Conservation (phyloP, 2,113 vertebrate genomes). For the Bothrops jararaca region DNA sequence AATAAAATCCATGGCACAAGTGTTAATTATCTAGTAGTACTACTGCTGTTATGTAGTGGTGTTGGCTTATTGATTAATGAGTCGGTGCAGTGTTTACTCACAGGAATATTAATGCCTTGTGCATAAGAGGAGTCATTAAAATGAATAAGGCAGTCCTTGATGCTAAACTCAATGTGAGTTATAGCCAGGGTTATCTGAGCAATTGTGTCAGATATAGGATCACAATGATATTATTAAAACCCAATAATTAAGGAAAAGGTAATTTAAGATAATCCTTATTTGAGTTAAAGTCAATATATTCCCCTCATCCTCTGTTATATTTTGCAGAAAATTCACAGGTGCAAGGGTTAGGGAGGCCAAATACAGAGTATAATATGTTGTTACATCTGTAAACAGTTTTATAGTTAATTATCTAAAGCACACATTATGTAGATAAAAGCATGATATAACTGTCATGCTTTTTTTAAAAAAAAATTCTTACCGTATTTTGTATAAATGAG, state of each 20-base stretch:
- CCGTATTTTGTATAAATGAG: not conserved
- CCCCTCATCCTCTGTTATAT: constrained; percentile 32
- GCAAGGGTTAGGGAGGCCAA: not conserved
- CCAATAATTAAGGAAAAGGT: constrained; percentile 56
- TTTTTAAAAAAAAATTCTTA: not conserved
- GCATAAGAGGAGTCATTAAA: constrained; percentile 82
- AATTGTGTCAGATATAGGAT: constrained; percentile 62
- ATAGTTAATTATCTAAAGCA: not conserved
- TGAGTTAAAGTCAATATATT: constrained; percentile 57
- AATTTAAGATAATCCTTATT: constrained; percentile 45
- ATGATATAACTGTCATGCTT: not conserved
- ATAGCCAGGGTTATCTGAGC: constrained; percentile 56
- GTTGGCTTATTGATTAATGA: constrained; percentile 85
- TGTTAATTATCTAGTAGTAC: constrained; percentile 75
- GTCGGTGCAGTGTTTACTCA: constrained; percentile 79
- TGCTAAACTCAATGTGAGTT: constrained; percentile 63
- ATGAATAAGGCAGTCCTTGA: constrained; percentile 70
- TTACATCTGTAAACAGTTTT: not conserved
- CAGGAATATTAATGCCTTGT: constrained; percentile 82
- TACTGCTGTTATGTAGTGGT: constrained; percentile 69
- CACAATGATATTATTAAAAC: constrained; percentile 64
- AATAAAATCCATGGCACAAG: constrained; percentile 74
- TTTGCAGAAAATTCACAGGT: constrained; percentile 41
- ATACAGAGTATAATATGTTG: not conserved
- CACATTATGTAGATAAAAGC: not conserved